Conservation (phyloP, 2,113 vertebrate species). For the Hemichromis elongatus region DNA sequence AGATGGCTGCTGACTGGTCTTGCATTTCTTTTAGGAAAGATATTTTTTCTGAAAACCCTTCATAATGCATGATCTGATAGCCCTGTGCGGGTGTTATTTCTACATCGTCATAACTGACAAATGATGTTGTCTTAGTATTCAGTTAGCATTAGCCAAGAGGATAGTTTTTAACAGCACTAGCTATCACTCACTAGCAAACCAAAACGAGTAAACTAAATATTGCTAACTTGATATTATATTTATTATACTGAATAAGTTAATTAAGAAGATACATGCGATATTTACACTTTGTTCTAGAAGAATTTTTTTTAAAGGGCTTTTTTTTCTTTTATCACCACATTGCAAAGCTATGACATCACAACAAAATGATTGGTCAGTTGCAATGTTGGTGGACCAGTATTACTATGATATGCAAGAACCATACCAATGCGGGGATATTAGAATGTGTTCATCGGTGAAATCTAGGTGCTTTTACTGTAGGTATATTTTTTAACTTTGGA, state of each 20-base stretch:
- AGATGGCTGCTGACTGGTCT: not conserved
- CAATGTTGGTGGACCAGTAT: not conserved
- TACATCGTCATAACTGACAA: not conserved
- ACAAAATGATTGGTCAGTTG: not conserved
- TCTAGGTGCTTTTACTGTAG: not conserved
- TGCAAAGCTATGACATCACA: not conserved
- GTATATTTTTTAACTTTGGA: not conserved
- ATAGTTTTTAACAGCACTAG: no score
- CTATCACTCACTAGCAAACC: no score
- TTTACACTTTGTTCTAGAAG: not conserved
- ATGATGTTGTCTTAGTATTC: not conserved
- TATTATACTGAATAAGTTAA: not conserved
- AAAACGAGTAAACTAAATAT: no score
- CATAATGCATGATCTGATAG: not conserved
- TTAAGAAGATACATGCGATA: not conserved
- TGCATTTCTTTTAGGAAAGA: not conserved
- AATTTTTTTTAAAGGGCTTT: not conserved
- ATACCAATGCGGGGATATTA: no score
- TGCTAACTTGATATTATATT: not conserved
- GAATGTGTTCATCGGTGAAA: not conserved
- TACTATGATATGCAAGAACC: not conserved
- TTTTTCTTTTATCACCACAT: not conserved
- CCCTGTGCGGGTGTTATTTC: not conserved
- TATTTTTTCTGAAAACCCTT: not conserved
- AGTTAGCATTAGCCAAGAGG: not conserved